Conservation (phyloP, 2,113 vertebrate species). For the Muntiacus reevesi region DNA sequence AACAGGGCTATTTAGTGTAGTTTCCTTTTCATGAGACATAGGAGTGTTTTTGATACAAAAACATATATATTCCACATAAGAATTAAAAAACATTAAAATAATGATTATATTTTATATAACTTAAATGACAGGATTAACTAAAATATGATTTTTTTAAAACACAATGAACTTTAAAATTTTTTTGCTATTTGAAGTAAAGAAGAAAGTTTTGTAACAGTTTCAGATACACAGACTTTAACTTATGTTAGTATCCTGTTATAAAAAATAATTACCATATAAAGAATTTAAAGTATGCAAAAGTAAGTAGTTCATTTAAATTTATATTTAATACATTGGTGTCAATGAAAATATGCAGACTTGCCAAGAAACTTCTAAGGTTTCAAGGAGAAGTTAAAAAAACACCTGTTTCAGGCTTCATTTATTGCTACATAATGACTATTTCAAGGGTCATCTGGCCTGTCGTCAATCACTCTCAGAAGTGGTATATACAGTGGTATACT, state of each 20-base stretch:
- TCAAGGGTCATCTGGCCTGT: constrained; percentile 56
- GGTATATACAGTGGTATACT: constrained; percentile 57
- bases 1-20: constrained; percentile 27
- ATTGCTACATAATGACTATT: constrained; percentile 77
- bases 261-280: constrained; percentile 81
- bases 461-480: constrained; percentile 51
- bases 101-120: constrained; percentile 66
- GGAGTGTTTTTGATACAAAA: constrained; percentile 78
- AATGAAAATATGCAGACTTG: constrained; percentile 71
- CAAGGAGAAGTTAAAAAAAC: constrained; percentile 48
- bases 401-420: constrained; percentile 62
- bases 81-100: constrained; percentile 72
- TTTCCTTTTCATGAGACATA: constrained; percentile 62
- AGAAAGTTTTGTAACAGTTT: constrained; percentile 53
- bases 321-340: constrained; percentile 73
- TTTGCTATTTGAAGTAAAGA: constrained; percentile 60
- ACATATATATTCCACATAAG: constrained; percentile 67
- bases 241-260: constrained; percentile 70
- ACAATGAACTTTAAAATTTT: neutral
- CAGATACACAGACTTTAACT: constrained; percentile 74
- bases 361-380: constrained; percentile 60
- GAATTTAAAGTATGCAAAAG: constrained; percentile 71
- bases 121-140: constrained; percentile 43
- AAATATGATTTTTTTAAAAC: neutral
- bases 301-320: constrained; percentile 73